Evolutionary conservation across 2,888 invertebrate genomes (phyloP).

Genomic region (Hirtodrosophila duncani): DNA sequence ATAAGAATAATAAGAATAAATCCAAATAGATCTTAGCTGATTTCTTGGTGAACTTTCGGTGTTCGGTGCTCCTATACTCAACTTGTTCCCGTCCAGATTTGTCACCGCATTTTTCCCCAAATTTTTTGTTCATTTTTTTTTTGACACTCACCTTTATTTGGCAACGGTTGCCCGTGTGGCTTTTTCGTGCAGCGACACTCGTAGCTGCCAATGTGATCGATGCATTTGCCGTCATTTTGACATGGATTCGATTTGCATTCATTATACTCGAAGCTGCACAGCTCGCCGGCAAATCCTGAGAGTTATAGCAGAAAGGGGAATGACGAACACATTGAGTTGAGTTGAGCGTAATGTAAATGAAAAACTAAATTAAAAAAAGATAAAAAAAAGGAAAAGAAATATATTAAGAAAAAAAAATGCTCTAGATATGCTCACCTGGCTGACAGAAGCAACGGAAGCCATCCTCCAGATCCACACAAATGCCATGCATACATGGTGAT

Average conservation of each 20-base stretch:
- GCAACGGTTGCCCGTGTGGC: constrained; percentile 85
- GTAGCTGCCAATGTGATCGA: constrained; percentile 85
- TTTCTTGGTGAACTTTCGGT: too few relatives aligned
- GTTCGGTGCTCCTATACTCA: too few relatives aligned
- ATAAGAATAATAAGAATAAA: too few relatives aligned
- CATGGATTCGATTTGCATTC: constrained; percentile 88
- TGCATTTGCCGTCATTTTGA: constrained; percentile 86
- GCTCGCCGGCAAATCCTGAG: constrained; percentile 86
- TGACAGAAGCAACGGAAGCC: constrained; percentile 86
- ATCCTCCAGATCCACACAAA: constrained; percentile 85
- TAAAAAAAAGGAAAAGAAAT: too few relatives aligned
- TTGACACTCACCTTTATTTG: constrained; percentile 85
- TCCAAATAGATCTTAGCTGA: too few relatives aligned
- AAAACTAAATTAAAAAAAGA: too few relatives aligned
- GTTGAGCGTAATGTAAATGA: constrained; percentile 54
- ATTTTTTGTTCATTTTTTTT: too few relatives aligned
- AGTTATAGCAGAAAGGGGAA: background rate
- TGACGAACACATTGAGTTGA: constrained; percentile 6
- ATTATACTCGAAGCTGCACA: constrained; percentile 86
- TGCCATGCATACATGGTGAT: constrained; percentile 86
- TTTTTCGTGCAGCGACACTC: constrained; percentile 84
- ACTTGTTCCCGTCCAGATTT: too few relatives aligned
- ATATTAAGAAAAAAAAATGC: too few relatives aligned
- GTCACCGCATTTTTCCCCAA: too few relatives aligned
- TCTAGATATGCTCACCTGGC: constrained; percentile 84